Percentiles rank a stretch among this genome's conserved stretches.
These are phyloP conservation scores for Bettongia penicillata DNA, from an alignment of 2,113 vertebrate genomes.

Conservation along the genomic window DNA sequence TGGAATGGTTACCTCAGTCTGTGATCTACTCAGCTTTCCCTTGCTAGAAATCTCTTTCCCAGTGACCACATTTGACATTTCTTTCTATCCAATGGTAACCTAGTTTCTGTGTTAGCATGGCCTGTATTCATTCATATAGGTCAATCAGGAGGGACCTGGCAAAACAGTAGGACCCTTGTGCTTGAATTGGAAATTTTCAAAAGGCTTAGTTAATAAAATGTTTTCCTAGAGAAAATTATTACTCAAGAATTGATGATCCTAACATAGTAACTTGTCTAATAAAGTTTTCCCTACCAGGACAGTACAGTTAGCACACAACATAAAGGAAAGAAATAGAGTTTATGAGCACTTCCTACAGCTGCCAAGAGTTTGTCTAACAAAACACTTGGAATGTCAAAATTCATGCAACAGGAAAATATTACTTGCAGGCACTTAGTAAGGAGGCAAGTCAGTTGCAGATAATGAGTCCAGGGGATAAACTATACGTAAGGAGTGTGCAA, in stretches of 20 bases:
- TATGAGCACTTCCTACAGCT: neutral
- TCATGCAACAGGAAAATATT: constrained; percentile 31
- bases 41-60: neutral
- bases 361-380: constrained; percentile 38
- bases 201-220: neutral
- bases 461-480: neutral
- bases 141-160: neutral
- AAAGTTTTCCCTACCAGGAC: constrained; percentile 2
- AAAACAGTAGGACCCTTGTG: neutral
- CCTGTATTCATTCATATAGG: accelerated
- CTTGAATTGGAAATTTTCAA: neutral
- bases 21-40: neutral
- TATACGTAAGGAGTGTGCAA: neutral
- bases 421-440: constrained; percentile 1
- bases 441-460: neutral
- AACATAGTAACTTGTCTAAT: neutral
- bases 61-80: neutral
- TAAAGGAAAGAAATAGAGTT: neutral
- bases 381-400: constrained; percentile 11
- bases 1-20: neutral
- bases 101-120: neutral
- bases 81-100: neutral
- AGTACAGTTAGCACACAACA: neutral
- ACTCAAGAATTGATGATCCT: neutral
- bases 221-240: neutral